Evolutionary conservation across 2,113 vertebrate species (phyloP).

Genomic region (Tragulus kanchil): DNA sequence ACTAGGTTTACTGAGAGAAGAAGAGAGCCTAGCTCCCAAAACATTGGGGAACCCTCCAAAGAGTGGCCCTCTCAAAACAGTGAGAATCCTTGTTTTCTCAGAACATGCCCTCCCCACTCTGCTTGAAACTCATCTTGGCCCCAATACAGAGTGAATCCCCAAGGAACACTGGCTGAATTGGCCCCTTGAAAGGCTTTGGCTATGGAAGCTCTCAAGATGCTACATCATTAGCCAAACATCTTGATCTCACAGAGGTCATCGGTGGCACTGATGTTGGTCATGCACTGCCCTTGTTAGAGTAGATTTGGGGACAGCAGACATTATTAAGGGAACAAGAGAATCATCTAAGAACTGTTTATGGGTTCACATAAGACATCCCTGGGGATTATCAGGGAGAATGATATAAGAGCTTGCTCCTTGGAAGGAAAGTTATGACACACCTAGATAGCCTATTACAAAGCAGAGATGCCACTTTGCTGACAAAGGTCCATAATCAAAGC

Average conservation of each 20-base stretch:
- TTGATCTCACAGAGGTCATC: neutral
- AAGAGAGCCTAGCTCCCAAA: neutral
- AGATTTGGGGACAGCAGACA: neutral
- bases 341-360: neutral
- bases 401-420: neutral
- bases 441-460: neutral
- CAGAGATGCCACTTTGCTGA: neutral
- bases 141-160: neutral
- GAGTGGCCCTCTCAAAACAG: neutral
- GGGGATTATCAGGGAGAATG: neutral
- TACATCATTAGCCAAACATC: neutral
- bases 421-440: neutral
- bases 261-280: neutral
- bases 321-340: neutral
- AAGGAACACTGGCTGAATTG: neutral
- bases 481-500: neutral
- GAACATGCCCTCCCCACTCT: neutral
- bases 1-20: neutral
- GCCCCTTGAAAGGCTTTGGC: neutral
- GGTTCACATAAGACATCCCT: neutral
- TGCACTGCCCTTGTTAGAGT: fast-evolving
- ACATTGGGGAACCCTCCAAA: too few relatives aligned
- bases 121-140: neutral
- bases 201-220: neutral
- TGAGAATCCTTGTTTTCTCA: neutral